Percentiles rank a stretch among this genome's conserved stretches.
These are phyloP conservation scores for Pelecanoides urinatrix DNA, from an alignment of 2,113 vertebrate species.

Conservation along the genomic window DNA sequence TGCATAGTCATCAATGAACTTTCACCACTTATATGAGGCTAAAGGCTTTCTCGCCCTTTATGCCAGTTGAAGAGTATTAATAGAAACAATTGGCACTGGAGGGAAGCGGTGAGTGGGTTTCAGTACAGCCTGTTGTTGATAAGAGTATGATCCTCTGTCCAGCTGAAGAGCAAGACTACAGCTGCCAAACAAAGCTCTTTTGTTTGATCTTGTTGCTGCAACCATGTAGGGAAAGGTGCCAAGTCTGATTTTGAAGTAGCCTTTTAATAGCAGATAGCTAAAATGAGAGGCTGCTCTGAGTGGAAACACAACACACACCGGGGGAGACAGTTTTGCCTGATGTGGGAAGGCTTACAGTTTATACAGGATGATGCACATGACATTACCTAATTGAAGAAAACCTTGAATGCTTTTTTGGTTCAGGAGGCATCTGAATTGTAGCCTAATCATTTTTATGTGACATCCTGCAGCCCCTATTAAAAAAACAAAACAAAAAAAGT, in stretches of 20 bases:
- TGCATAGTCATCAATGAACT: neutral
- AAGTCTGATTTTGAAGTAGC: neutral
- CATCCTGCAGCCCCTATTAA: neutral
- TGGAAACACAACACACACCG: neutral
- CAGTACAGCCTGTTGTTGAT: neutral
- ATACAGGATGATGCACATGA: neutral
- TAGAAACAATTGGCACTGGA: conserved; percentile 42
- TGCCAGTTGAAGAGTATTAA: conserved; percentile 9
- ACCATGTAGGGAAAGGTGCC: neutral
- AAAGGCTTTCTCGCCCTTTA: neutral
- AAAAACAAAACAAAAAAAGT: neutral
- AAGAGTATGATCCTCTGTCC: neutral
- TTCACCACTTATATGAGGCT: neutral
- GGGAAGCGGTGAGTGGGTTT: neutral
- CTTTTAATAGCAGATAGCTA: conserved; percentile 33
- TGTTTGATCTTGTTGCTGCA: conserved; percentile 16
- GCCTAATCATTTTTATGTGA: neutral
- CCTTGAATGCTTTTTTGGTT: neutral
- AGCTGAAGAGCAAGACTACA: neutral
- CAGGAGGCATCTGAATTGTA: neutral
- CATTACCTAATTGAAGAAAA: neutral
- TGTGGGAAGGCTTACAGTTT: neutral
- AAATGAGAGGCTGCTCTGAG: conserved; percentile 1
- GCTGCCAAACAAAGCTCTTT: conserved; percentile 7
- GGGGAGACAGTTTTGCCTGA: neutral